Conservation (phyloP, 1,140 invertebrate genomes). For the Ruditapes philippinarum region DNA sequence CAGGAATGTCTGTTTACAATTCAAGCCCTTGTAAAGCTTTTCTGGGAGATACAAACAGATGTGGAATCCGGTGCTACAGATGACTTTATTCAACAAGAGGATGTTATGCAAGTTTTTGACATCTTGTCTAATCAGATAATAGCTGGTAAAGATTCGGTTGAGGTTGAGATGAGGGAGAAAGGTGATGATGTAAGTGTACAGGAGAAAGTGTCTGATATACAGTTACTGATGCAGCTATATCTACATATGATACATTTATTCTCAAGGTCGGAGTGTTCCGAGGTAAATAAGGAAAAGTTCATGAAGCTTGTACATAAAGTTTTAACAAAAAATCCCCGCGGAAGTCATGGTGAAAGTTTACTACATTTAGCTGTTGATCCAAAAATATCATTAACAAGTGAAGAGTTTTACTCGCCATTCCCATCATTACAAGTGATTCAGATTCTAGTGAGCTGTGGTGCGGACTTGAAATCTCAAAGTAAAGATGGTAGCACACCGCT, state of each 20-base stretch:
- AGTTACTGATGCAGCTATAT: conserved; percentile 78
- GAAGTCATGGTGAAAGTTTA: conserved; percentile 92
- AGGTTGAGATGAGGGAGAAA: not conserved
- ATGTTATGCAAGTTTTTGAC: conserved; percentile 91
- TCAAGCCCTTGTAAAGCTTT: conserved; percentile 96
- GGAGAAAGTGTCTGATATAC: conserved; percentile 65
- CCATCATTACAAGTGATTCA: conserved; percentile 72
- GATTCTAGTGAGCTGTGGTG: conserved; percentile 73
- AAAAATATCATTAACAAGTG: conserved; percentile 71
- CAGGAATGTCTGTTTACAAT: conserved; percentile 97
- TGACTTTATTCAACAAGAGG: conserved; percentile 91
- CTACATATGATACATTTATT: conserved; percentile 89
- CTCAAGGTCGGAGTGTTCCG: conserved; percentile 87
- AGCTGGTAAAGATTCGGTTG: not conserved
- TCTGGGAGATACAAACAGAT: conserved; percentile 91
- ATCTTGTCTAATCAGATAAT: conserved; percentile 89
- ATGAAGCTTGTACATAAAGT: conserved; percentile 89
- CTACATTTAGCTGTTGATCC: conserved; percentile 92
- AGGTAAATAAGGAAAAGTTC: conserved; percentile 86
- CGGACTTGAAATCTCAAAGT: conserved; percentile 71
- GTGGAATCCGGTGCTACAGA: conserved; percentile 87
- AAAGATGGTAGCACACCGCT: conserved; percentile 73
- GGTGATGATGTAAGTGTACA: not conserved
- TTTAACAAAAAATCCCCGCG: conserved; percentile 91
- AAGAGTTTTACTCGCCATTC: conserved; percentile 74